phyloP scores from a whole-genome alignment of 1,140 invertebrate genomes.

The Globodera ellingtonae region DNA sequence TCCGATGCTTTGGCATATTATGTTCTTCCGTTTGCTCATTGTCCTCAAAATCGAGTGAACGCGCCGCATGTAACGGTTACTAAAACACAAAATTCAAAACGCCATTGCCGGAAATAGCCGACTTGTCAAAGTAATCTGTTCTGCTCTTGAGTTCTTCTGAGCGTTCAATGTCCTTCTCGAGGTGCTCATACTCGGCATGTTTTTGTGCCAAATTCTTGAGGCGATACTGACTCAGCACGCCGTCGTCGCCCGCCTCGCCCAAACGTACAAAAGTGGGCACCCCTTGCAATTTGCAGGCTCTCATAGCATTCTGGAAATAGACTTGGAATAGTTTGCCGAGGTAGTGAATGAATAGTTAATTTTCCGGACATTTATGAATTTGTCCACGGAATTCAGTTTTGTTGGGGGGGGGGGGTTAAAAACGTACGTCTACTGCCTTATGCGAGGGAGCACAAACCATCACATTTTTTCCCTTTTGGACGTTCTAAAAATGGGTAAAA shows the following conservation, averaged over 20 bases:
- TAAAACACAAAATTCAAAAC: neutral
- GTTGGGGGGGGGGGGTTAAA: neutral
- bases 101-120: constrained; percentile 1
- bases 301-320: constrained; percentile 20
- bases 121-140: neutral
- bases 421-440: constrained; percentile 28
- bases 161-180: neutral
- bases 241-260: neutral
- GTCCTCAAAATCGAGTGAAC: neutral
- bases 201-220: constrained; percentile 14
- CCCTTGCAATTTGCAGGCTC: constrained; percentile 25
- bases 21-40: neutral
- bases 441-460: constrained; percentile 38
- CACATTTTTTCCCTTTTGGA: constrained; percentile 28
- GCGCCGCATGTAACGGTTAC: neutral
- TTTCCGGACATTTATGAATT: too few species aligned
- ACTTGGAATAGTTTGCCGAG: neutral
- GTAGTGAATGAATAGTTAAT: too few species aligned
- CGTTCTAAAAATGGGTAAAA: constrained; percentile 9
- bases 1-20: neutral
- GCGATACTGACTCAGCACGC: constrained; percentile 2
- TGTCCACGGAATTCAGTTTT: neutral
- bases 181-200: constrained; percentile 2
- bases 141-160: neutral
- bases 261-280: constrained; percentile 12